Evolutionary conservation across 2,113 vertebrate species (phyloP), one percentile per base, ranked within the genome.

Genomic region (Phodopus roborovskii): DNA sequence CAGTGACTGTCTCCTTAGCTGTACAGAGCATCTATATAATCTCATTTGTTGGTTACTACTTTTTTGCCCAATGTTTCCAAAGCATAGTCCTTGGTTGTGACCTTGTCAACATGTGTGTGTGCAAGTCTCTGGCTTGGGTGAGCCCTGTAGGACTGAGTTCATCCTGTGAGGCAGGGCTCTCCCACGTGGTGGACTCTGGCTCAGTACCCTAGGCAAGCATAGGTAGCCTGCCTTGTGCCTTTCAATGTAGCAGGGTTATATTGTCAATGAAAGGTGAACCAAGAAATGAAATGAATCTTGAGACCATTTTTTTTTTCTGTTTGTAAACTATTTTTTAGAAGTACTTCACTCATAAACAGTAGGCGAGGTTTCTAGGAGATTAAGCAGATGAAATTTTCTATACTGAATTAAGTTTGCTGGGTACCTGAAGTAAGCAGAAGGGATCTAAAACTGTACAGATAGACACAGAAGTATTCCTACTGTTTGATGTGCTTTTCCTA

Each of bases 261-360:
- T 42, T 71, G 10, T 90, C 82, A 91, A 82, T 92, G 81, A 86
- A 88, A 64, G 33, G 48, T 88, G n/a, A 60, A 30, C 60, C 53
- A 20, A 42, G 53, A 39, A 66, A 89, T 71, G 22, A 90, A 96
- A n/a, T 95, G 36, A 84, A 60, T 73, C 64, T 56, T 70, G 70
- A 42, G 26, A 73, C 20, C 68, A 81, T 82, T 88, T 90, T 82
- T 88, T 90, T 77, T 45, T 82, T 48, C 62, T 92, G 53, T 95
- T 62, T 81, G 58, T 83, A 60, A 95, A 83, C 81, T 92, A n/a
- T 58, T 58, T 56, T 90, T 92, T 84, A 78, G 62, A 77, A 96
- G 74, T 84, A 33, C 60, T 10, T 97, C 36, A 78, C 70, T 39
- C 68, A 10, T 39, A 87, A 42, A 42, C 24, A 22, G 22, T 83